Percentiles rank a stretch among this genome's conserved stretches.
phyloP scores from a whole-genome alignment of 2,113 vertebrate species.

The Catharus bicknelli region DNA sequence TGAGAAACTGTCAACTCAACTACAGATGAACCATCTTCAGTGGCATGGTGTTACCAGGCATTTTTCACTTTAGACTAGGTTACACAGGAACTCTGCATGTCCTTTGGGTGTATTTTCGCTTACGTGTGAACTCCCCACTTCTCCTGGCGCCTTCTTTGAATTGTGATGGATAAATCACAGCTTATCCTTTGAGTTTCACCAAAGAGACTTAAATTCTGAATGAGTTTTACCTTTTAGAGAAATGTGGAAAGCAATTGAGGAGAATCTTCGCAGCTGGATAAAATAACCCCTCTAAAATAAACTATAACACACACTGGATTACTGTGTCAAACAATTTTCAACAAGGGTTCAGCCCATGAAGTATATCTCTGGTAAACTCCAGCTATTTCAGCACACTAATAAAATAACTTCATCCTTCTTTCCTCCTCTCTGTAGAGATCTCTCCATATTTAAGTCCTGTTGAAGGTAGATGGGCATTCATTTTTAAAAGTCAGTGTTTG shows the following conservation, averaged over 20 bases:
- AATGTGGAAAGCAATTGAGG: not conserved
- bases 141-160: not conserved
- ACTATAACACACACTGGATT: not conserved
- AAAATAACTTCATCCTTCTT: not conserved
- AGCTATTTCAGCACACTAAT: not conserved
- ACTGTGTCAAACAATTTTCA: not conserved
- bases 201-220: not conserved
- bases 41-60: not conserved
- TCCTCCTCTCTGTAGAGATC: not conserved
- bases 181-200: not conserved
- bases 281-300: not conserved
- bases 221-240: not conserved
- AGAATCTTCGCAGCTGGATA: not conserved
- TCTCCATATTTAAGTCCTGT: not conserved
- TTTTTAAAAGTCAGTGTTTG: not conserved
- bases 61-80: not conserved
- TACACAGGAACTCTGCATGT: not conserved
- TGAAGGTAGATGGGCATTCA: not conserved
- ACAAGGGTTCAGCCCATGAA: not conserved
- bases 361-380: not conserved
- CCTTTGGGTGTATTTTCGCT: not conserved
- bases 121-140: not conserved
- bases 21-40: not conserved
- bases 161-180: not conserved
- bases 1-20: not conserved